These are phyloP conservation scores for Erpornis zantholeuca DNA, from an alignment of 2,113 vertebrate species.

Conservation along the genomic window DNA sequence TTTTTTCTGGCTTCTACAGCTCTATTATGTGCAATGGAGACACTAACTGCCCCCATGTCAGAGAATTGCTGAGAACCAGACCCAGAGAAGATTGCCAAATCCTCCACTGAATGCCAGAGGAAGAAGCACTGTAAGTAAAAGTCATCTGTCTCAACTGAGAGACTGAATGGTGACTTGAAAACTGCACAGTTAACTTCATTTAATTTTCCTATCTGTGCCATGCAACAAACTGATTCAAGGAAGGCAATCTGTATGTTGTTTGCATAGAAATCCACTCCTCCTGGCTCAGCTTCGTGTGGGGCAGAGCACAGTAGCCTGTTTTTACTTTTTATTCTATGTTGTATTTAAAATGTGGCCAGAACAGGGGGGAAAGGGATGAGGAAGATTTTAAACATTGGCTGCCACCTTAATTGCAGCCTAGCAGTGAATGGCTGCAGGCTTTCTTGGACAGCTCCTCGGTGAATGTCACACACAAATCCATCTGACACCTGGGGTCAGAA, in stretches of 20 bases:
- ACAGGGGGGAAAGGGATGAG: background rate
- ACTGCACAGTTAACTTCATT: background rate
- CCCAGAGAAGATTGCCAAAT: slow-evolving; percentile 23
- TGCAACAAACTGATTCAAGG: background rate
- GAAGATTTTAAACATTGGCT: background rate
- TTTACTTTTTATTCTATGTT: background rate
- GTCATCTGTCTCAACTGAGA: slow-evolving; percentile 18
- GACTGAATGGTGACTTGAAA: slow-evolving; percentile 3
- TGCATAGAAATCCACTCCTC: background rate
- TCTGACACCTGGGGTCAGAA: background rate
- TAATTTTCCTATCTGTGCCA: background rate
- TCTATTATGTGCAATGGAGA: background rate
- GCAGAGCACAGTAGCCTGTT: background rate
- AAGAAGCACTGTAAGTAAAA: slow-evolving; percentile 22
- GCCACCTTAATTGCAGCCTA: background rate
- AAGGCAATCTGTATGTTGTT: background rate
- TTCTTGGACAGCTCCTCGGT: background rate
- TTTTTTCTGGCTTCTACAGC: background rate
- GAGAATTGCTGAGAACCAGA: slow-evolving; percentile 39
- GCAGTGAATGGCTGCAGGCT: background rate
- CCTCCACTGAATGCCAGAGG: slow-evolving; percentile 16
- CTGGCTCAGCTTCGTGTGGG: background rate
- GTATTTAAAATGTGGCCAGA: background rate
- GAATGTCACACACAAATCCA: background rate
- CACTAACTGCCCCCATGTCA: background rate